phyloP scores from a whole-genome alignment of 2,888 invertebrate species.

The Eretmocerus hayati region DNA sequence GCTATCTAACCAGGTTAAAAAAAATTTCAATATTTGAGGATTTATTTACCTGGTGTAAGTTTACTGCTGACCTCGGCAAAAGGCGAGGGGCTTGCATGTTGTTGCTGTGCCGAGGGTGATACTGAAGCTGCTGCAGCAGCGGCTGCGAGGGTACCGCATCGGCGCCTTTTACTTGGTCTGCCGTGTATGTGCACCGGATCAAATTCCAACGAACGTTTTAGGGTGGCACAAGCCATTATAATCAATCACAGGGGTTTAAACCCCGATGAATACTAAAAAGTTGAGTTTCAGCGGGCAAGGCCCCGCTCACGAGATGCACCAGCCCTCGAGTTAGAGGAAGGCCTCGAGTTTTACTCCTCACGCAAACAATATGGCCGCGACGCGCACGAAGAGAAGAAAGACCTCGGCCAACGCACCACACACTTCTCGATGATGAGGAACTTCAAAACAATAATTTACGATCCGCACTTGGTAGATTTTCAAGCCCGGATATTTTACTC shows the following conservation, averaged over 20 bases:
- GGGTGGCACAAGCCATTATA: conserved; percentile 95
- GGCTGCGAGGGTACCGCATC: too few relatives aligned
- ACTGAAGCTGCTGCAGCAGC: conserved; percentile 73
- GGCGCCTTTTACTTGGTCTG: conserved; percentile 79
- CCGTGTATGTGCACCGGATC: conserved; percentile 80
- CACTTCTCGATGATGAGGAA: too few relatives aligned
- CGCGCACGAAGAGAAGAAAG: conserved; percentile 9
- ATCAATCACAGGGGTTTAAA: too few relatives aligned
- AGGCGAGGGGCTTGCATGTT: conserved; percentile 51
- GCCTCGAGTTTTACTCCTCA: conserved; percentile 9
- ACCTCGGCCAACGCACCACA: too few relatives aligned
- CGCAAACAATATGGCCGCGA: conserved; percentile 43
- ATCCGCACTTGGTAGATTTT: too few relatives aligned
- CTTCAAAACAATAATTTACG: too few relatives aligned
- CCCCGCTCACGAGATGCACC: conserved; percentile 41
- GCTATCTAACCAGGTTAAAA: too few relatives aligned
- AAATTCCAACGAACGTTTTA: conserved; percentile 92
- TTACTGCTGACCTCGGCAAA: conserved; percentile 81
- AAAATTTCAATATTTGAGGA: too few relatives aligned
- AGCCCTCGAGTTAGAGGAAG: background rate
- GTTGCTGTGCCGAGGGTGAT: conserved; percentile 49
- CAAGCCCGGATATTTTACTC: too few relatives aligned
- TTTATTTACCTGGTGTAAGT: conserved; percentile 83
- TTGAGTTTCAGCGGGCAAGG: too few relatives aligned
- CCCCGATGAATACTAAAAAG: too few relatives aligned